Percentiles rank a stretch among this genome's conserved stretches.
Evolutionary conservation across 2,888 invertebrate genomes (phyloP).

Genomic region (Hetaerina titia): DNA sequence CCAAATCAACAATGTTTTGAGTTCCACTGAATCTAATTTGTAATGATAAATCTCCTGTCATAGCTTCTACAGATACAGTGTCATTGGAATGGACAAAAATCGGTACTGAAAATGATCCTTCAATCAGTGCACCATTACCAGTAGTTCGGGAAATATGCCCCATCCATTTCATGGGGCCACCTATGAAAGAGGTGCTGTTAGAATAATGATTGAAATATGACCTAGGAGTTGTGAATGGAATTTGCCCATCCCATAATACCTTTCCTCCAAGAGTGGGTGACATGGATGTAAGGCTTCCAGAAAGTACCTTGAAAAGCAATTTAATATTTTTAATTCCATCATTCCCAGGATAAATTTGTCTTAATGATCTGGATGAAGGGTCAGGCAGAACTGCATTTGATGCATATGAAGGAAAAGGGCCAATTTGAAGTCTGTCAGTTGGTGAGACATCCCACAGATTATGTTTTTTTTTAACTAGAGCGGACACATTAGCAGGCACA

Average conservation of each 20-base stretch:
- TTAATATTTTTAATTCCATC: not conserved
- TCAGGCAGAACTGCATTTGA: not conserved
- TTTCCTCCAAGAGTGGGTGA: not conserved
- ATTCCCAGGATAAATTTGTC: not conserved
- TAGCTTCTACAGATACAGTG: not conserved
- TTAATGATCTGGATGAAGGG: not conserved
- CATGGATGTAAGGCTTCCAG: not conserved
- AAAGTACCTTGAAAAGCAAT: not conserved
- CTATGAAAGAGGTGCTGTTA: slow-evolving; percentile 18
- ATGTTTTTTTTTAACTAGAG: not conserved
- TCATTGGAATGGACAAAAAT: not conserved
- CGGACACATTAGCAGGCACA: not conserved
- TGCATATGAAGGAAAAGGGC: not conserved
- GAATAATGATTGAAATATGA: slow-evolving; percentile 63
- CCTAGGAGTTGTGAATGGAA: slow-evolving; percentile 68
- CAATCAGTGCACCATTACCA: not conserved
- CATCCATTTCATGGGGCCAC: not conserved
- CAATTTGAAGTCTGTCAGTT: not conserved
- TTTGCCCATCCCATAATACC: slow-evolving; percentile 60
- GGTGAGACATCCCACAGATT: not conserved
- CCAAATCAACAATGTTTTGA: slow-evolving; percentile 36
- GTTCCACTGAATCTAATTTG: slow-evolving; percentile 17
- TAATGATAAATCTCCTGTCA: slow-evolving; percentile 56
- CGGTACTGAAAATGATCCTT: not conserved
- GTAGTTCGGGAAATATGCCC: slow-evolving; percentile 8